Conservation (phyloP, 1,140 invertebrate species). For the Daktulosphaira vitifoliae region DNA sequence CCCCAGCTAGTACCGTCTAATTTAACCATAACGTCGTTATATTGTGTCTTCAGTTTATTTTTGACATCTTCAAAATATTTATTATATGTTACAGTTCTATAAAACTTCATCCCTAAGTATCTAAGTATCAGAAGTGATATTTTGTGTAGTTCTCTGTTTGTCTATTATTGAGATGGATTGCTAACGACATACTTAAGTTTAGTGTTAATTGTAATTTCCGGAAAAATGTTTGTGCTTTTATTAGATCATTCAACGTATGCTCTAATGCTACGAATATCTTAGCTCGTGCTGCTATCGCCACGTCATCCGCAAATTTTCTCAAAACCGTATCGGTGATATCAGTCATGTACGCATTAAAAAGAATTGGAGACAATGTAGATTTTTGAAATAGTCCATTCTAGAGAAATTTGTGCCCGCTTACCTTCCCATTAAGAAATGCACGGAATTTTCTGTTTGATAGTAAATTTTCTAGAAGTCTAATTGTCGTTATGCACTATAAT, state of each 20-base stretch:
- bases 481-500: not conserved
- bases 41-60: too few relatives aligned
- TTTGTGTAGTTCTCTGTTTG: constrained; percentile 3
- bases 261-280: not conserved
- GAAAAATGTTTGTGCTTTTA: not conserved
- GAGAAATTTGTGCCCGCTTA: not conserved
- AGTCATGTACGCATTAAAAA: too few relatives aligned
- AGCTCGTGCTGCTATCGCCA: not conserved
- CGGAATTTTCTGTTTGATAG: too few relatives aligned
- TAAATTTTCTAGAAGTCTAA: not conserved
- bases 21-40: too few relatives aligned
- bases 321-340: not conserved
- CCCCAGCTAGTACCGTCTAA: too few relatives aligned
- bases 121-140: not conserved
- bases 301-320: not conserved
- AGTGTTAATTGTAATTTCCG: not conserved
- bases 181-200: not conserved
- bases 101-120: not conserved
- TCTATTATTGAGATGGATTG: not conserved
- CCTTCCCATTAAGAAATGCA: too few relatives aligned
- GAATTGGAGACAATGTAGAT: too few relatives aligned
- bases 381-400: not conserved
- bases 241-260: not conserved
- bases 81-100: not conserved
- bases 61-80: not conserved